A percentile compares a stretch with the other conserved stretches of the same genome.
phyloP scores from a whole-genome alignment of 2,888 invertebrate genomes.

The Beris morrisii region DNA sequence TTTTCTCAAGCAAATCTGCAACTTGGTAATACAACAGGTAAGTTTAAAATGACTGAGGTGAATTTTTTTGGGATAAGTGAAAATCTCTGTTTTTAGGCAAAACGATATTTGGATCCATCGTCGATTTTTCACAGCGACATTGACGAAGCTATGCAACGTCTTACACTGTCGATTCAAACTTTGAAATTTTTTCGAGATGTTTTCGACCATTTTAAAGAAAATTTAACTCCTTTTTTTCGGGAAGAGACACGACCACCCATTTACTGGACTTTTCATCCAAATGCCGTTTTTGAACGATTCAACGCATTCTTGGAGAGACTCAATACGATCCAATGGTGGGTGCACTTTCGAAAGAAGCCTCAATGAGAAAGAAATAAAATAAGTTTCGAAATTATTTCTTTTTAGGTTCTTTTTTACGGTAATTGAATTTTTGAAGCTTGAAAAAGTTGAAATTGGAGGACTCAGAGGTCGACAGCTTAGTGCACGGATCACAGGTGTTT shows the following conservation, averaged over 20 bases:
- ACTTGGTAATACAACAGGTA: constrained; percentile 86
- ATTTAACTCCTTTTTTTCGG: constrained; percentile 67
- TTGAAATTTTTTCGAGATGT: constrained; percentile 66
- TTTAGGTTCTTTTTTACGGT: constrained; percentile 83
- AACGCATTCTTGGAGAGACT: constrained; percentile 76
- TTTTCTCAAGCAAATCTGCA: constrained; percentile 85
- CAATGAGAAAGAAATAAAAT: not conserved
- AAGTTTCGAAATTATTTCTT: not conserved
- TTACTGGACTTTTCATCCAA: constrained; percentile 82
- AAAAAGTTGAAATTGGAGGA: constrained; percentile 94
- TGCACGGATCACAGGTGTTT: constrained; percentile 75
- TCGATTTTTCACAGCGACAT: constrained; percentile 94
- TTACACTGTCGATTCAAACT: constrained; percentile 68
- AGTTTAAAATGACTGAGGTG: constrained; percentile 36
- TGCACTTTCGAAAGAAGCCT: constrained; percentile 6
- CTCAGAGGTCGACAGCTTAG: constrained; percentile 79
- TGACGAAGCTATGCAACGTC: constrained; percentile 86
- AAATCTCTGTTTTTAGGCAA: constrained; percentile 66
- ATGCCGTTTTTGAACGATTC: constrained; percentile 77
- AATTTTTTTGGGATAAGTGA: constrained; percentile 19
- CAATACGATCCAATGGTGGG: constrained; percentile 67
- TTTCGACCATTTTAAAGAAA: constrained; percentile 72
- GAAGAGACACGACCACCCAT: constrained; percentile 58
- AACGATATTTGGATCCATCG: constrained; percentile 84
- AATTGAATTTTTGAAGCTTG: constrained; percentile 89